A percentile compares a stretch with the other conserved stretches of the same genome.
These are phyloP conservation scores for Clepsis dumicolana DNA, from an alignment of 2,888 invertebrate species.

Conservation along the genomic window DNA sequence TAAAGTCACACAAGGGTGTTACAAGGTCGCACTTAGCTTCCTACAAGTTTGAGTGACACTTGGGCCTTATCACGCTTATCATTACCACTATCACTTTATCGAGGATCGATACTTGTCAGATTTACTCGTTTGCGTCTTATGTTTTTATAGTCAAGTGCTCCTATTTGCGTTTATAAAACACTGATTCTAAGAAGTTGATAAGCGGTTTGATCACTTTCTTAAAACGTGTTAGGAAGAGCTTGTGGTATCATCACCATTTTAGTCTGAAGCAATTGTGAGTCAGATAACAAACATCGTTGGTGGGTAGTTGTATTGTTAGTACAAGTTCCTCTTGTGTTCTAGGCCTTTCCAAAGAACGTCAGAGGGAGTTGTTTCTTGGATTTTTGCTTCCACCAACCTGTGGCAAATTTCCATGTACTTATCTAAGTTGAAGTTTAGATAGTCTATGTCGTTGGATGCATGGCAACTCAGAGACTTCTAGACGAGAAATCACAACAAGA, in stretches of 20 bases:
- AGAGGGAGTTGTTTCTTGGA: too few species aligned
- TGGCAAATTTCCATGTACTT: too few species aligned
- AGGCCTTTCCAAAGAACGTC: too few species aligned
- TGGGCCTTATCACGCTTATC: constrained; percentile 7
- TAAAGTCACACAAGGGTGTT: not conserved
- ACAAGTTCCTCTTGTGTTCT: too few species aligned
- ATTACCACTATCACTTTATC: constrained; percentile 7
- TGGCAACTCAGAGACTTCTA: too few species aligned
- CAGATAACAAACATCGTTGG: too few species aligned
- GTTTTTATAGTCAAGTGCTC: not conserved
- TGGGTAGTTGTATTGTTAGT: too few species aligned
- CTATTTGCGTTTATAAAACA: not conserved
- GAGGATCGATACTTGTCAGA: constrained; percentile 6
- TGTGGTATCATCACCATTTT: too few species aligned
- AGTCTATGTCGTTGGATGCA: too few species aligned
- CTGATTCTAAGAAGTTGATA: not conserved
- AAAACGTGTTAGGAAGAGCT: not conserved
- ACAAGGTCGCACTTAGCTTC: constrained; percentile 14
- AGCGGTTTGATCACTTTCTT: not conserved
- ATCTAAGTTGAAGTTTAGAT: too few species aligned
- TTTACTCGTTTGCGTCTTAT: not conserved
- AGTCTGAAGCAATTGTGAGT: not conserved
- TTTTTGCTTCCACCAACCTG: too few species aligned
- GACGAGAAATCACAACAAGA: too few species aligned
- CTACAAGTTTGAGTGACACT: constrained; percentile 14